Conservation (phyloP, 2,113 vertebrate species). For the Pundamilia nyererei region DNA sequence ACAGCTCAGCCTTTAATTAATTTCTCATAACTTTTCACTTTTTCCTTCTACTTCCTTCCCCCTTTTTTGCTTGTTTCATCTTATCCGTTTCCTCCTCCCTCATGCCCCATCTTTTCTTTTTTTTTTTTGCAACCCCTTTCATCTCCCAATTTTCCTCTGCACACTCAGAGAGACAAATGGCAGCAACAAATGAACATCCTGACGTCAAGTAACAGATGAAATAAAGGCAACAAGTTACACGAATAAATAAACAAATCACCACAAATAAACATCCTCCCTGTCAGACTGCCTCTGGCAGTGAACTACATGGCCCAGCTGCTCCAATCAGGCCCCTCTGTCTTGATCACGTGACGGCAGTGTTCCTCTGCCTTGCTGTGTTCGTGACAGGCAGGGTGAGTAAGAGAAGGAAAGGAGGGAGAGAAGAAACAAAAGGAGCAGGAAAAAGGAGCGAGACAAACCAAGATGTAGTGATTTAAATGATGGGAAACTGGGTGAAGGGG, state of each 20-base stretch:
- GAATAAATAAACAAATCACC: constrained; percentile 27
- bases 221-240: constrained; percentile 13
- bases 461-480: not conserved
- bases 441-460: not conserved
- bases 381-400: constrained; percentile 23
- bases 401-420: not conserved
- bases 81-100: not conserved
- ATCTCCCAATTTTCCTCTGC: not conserved
- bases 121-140: not conserved
- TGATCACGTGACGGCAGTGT: constrained; percentile 3
- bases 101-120: not conserved
- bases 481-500: not conserved
- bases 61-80: not conserved
- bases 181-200: not conserved
- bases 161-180: not conserved
- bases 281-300: constrained; percentile 19
- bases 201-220: not conserved
- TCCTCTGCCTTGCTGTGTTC: not conserved
- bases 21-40: not conserved
- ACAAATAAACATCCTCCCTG: constrained; percentile 21
- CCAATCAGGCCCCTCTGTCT: constrained; percentile 2
- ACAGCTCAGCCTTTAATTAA: constrained; percentile 12
- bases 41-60: not conserved
- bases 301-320: not conserved
- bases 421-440: not conserved